Percentiles rank a stretch among this genome's conserved stretches.
phyloP scores from a whole-genome alignment of 2,113 vertebrate species.

The Ceyx cyanopectus region DNA sequence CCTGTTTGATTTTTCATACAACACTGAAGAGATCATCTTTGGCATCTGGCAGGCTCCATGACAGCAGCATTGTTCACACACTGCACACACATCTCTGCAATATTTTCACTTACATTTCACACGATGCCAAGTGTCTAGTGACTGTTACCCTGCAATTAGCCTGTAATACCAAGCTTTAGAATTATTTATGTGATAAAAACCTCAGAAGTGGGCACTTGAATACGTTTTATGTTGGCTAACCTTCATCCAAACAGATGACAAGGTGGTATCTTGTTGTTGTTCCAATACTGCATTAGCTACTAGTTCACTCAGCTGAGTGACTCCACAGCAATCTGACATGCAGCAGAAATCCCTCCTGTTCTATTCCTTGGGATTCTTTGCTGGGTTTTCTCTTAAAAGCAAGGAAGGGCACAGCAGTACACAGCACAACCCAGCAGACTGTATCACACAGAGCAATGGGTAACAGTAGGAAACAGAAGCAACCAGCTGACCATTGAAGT shows the following conservation, averaged over 20 bases:
- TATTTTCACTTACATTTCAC: background rate
- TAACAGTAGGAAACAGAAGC: background rate
- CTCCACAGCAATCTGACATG: background rate
- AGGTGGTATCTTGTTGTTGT: background rate
- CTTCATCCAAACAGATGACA: background rate
- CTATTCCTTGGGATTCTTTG: background rate
- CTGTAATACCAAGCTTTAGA: background rate
- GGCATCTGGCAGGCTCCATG: background rate
- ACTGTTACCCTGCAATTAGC: background rate
- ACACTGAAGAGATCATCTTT: constrained; percentile 16
- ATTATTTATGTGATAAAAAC: background rate
- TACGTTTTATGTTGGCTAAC: background rate
- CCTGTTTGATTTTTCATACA: background rate
- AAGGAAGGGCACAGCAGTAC: background rate
- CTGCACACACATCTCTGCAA: background rate
- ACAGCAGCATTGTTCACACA: background rate
- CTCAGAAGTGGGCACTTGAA: background rate
- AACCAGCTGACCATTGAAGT: background rate
- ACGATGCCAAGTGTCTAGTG: background rate
- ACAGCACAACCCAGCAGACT: rapidly evolving
- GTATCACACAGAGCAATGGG: rapidly evolving
- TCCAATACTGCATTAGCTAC: background rate
- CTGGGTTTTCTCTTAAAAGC: background rate
- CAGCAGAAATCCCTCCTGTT: background rate
- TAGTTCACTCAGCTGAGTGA: background rate